Evolutionary conservation across 2,113 vertebrate species (phyloP).

Genomic region (Notechis scutatus): DNA sequence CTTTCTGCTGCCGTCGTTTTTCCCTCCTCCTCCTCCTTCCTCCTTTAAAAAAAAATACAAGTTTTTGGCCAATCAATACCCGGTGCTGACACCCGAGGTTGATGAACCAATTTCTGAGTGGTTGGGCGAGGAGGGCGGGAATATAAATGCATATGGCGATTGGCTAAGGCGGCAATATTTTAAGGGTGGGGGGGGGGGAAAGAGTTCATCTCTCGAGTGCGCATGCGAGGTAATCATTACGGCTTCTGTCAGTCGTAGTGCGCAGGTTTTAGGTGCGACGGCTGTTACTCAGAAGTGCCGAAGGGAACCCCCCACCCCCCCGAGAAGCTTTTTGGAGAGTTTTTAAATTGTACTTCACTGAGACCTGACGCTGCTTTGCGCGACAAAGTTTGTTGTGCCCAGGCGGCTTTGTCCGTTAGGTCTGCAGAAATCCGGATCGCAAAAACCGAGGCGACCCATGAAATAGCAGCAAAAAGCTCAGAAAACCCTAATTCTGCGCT

Average conservation of each 20-base stretch:
- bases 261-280: background rate
- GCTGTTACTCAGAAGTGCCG: background rate
- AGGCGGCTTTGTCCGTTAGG: background rate
- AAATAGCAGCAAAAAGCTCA: background rate
- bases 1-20: constrained; percentile 88
- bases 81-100: constrained; percentile 21
- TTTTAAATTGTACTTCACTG: background rate
- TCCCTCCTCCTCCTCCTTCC: background rate
- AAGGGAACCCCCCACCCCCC: background rate
- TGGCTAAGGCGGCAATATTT: constrained; percentile 31
- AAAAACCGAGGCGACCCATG: background rate
- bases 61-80: constrained; percentile 7
- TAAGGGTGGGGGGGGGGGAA: background rate
- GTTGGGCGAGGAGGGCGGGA: constrained; percentile 23
- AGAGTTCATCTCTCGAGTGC: background rate
- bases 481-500: background rate
- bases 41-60: background rate
- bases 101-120: constrained; percentile 42
- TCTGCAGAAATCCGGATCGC: background rate
- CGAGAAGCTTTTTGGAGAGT: background rate
- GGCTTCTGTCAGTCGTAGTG: background rate
- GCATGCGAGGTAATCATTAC: background rate
- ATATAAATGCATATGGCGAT: constrained; percentile 30
- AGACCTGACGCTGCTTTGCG: background rate
- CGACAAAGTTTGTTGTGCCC: background rate